Conservation (phyloP, 2,888 invertebrate genomes). For the Cataglyphis albicans region DNA sequence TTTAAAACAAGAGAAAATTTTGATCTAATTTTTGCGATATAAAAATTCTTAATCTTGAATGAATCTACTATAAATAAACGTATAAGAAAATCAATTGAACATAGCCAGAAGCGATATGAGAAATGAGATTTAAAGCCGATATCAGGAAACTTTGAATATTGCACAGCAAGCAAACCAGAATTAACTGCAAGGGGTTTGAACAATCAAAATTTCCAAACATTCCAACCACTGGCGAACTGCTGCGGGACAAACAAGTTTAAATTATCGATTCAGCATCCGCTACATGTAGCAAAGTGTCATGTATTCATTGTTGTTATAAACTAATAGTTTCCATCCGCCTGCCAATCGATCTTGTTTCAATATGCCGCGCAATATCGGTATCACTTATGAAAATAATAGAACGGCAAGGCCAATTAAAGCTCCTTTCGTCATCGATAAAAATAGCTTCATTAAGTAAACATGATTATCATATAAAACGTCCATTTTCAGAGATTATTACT, state of each 20-base stretch:
- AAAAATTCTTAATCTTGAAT: neutral
- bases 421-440: neutral
- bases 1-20: neutral
- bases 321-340: conserved; percentile 33
- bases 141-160: conserved; percentile 42
- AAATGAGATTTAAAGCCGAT: conserved; percentile 40
- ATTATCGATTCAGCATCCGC: conserved; percentile 48
- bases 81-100: neutral
- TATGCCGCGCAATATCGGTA: conserved; percentile 23
- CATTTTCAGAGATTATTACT: neutral
- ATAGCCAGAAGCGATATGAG: conserved; percentile 14
- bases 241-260: conserved; percentile 50
- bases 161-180: conserved; percentile 41
- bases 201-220: conserved; percentile 55
- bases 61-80: neutral
- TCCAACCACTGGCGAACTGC: conserved; percentile 38
- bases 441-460: conserved; percentile 7
- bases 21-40: neutral
- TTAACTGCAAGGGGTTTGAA: conserved; percentile 36
- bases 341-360: conserved; percentile 38
- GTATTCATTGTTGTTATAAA: conserved; percentile 42
- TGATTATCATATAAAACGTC: conserved; percentile 22
- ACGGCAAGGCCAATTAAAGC: neutral
- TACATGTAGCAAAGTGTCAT: conserved; percentile 35
- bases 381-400: conserved; percentile 35